Evolutionary conservation across 2,113 vertebrate genomes (phyloP), one percentile per base, ranked within the genome.

Genomic region (Oxyura jamaicensis): DNA sequence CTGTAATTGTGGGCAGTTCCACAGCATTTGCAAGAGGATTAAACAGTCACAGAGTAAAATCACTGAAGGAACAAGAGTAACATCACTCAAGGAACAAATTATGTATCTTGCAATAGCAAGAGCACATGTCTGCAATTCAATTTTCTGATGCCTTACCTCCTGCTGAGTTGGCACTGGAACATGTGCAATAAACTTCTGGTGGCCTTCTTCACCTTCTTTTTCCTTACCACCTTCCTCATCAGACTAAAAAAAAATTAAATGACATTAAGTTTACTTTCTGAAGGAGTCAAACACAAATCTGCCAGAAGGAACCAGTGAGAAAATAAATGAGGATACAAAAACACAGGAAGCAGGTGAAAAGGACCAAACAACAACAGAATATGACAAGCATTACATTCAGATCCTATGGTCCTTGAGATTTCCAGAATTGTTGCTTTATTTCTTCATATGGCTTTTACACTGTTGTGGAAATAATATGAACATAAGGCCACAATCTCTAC

Each of bases 161-260:
- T 98, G 99, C 81, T 99, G 99, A 6, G 99, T 98, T 0, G 99
- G 99, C 55, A 99, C 99, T 2, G 99, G 99, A 8, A 99, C 99
- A 8, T 99, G 99, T 26, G 99, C 98, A 22, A 99, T 99, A 89
- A 99, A 99, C 67, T 98, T 97, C 84, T 99, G 98, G 59, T 98
- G 98, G 11, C 98, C 98, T 0, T 99, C 99, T 66, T 99, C 99
- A 50, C 98, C 98, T 62, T 98, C 98, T 75, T 89, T 96, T 83
- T 98, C 98, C 48, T 97, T 98, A 88, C 86, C 83, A 53, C 90
- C 94, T 67, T 99, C 99, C 36, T 99, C 99, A 52, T 99, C 99
- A 9, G 98, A 98, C 97, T 99, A 39, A 92, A 96, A 92, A 53
- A 39, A 39, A 74, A 39, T 46, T 14, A 77, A 72, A 28, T 5